Conservation (phyloP, 2,888 invertebrate genomes). For the Ganaspis brasiliensis region DNA sequence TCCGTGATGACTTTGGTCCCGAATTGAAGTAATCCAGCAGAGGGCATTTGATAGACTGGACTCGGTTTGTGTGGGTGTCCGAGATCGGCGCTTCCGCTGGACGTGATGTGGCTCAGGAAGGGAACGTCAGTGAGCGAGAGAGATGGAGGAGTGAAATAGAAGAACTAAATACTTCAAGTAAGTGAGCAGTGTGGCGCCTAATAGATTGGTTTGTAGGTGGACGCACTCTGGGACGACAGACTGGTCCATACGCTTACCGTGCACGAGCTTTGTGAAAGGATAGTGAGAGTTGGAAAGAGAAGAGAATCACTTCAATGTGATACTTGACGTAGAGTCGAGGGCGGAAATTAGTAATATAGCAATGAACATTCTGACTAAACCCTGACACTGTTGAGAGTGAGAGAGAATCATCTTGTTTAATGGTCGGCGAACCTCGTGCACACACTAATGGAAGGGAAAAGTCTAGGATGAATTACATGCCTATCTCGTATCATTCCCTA, state of each 20-base stretch:
- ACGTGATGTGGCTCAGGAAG: slow-evolving; percentile 60
- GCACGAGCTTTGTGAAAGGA: slow-evolving; percentile 56
- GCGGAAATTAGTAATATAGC: slow-evolving; percentile 80
- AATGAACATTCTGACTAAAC: slow-evolving; percentile 74
- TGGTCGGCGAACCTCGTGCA: slow-evolving; percentile 40
- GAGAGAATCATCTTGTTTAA: slow-evolving; percentile 44
- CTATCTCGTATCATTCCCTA: slow-evolving; percentile 67
- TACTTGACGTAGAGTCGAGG: slow-evolving; percentile 63
- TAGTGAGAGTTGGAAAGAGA: slow-evolving; percentile 36
- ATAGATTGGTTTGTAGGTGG: slow-evolving; percentile 81
- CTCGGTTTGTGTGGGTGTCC: slow-evolving; percentile 72
- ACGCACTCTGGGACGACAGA: slow-evolving; percentile 72
- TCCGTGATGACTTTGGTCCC: slow-evolving; percentile 55
- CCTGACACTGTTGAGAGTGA: slow-evolving; percentile 49
- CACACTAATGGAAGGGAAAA: slow-evolving; percentile 44
- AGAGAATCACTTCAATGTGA: slow-evolving; percentile 51
- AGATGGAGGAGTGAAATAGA: slow-evolving; percentile 53
- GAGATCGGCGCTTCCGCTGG: slow-evolving; percentile 75
- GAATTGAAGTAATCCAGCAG: slow-evolving; percentile 37
- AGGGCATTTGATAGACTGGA: slow-evolving; percentile 57
- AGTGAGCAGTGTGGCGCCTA: slow-evolving; percentile 81
- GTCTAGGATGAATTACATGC: slow-evolving; percentile 65
- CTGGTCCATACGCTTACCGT: slow-evolving; percentile 56
- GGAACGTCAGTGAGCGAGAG: slow-evolving; percentile 57
- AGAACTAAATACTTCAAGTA: slow-evolving; percentile 70